phyloP scores from a whole-genome alignment of 2,113 vertebrate genomes.

The Poeciliopsis turrubarensis region DNA sequence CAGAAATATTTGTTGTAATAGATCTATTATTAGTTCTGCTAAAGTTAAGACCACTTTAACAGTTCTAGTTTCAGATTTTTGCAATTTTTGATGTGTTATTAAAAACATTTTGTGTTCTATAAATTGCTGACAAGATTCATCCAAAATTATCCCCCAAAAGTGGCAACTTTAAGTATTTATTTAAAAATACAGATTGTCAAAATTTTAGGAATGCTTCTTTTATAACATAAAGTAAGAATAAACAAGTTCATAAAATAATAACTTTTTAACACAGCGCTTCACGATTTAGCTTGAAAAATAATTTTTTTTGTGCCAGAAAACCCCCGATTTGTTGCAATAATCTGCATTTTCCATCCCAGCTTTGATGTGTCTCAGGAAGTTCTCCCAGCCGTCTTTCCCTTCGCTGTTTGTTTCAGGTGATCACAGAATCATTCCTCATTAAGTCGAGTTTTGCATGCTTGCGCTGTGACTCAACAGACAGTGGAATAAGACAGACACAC shows the following conservation, averaged over 20 bases:
- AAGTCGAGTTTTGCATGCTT: background rate
- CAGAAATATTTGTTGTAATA: background rate
- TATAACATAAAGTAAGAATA: background rate
- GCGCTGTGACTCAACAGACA: background rate
- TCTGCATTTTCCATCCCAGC: background rate
- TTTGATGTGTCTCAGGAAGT: background rate
- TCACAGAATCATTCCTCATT: background rate
- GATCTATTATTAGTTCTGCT: background rate
- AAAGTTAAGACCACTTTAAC: background rate
- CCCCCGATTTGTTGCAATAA: background rate
- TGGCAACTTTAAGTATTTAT: background rate
- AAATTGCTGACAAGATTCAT: background rate
- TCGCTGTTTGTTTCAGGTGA: background rate
- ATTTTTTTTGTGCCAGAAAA: background rate
- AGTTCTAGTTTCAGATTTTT: background rate
- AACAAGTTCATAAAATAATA: background rate
- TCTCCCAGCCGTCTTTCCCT: background rate
- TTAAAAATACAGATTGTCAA: background rate
- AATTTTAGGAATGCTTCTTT: background rate
- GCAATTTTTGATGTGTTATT: background rate
- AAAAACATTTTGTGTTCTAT: background rate
- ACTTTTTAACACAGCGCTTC: background rate
- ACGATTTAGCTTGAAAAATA: background rate
- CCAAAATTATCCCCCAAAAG: background rate
- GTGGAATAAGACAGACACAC: background rate